phyloP scores from a whole-genome alignment of 2,888 invertebrate species.

The Hyalella azteca region DNA sequence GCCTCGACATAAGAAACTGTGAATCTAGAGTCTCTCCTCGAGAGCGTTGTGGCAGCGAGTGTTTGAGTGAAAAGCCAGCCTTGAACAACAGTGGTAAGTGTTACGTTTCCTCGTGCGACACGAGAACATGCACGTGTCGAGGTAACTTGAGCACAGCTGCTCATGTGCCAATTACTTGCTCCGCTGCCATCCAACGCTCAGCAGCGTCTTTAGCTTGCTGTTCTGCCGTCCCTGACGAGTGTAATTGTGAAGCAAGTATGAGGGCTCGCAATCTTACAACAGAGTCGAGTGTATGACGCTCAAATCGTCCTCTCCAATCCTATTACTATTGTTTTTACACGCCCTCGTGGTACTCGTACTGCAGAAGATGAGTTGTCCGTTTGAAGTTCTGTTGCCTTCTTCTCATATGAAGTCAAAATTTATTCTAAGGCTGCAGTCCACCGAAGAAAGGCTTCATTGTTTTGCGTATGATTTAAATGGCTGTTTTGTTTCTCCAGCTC shows the following conservation, averaged over 20 bases:
- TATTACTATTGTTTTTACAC: slow-evolving; percentile 18
- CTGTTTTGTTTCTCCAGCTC: too few relatives aligned
- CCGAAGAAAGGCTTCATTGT: too few relatives aligned
- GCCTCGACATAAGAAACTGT: neutral
- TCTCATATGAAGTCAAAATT: too few relatives aligned
- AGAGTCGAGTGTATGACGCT: slow-evolving; percentile 28
- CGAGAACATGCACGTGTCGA: neutral
- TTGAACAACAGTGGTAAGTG: neutral
- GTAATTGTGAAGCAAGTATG: neutral
- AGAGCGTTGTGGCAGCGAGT: slow-evolving; percentile 27
- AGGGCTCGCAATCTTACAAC: neutral
- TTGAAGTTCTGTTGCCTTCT: neutral
- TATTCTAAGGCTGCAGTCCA: too few relatives aligned
- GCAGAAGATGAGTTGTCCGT: slow-evolving; percentile 3
- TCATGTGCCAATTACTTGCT: neutral
- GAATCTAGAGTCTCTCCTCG: neutral
- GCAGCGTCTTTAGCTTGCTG: slow-evolving; percentile 17
- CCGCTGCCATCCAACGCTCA: neutral
- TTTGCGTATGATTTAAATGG: too few relatives aligned
- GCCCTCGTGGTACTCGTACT: neutral
- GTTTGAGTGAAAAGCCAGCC: neutral
- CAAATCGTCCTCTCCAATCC: slow-evolving; percentile 15
- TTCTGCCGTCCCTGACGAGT: slow-evolving; percentile 8
- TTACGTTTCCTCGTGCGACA: slow-evolving; percentile 7
- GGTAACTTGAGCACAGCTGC: neutral